phyloP scores from a whole-genome alignment of 2,113 vertebrate genomes.

The Melanerpes formicivorus region DNA sequence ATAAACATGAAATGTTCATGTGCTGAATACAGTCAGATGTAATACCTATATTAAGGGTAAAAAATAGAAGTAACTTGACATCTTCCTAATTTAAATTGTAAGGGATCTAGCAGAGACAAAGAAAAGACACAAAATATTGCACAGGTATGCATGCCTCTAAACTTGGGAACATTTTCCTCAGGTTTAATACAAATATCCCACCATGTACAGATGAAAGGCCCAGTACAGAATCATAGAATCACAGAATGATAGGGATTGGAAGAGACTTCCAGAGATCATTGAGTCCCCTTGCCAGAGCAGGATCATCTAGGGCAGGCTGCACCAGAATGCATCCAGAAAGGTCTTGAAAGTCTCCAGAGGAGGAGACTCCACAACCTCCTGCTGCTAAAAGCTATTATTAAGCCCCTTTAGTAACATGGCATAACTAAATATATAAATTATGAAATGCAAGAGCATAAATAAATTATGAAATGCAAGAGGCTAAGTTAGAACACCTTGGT shows the following conservation, averaged over 20 bases:
- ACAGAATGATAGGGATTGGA: too few species aligned
- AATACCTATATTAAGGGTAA: background rate
- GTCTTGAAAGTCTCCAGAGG: too few species aligned
- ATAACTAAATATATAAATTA: background rate
- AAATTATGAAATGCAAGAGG: background rate
- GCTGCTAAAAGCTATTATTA: background rate
- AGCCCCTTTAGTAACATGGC: background rate
- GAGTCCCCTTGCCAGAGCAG: too few species aligned
- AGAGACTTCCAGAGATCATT: too few species aligned
- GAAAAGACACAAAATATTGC: background rate
- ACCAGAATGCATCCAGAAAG: too few species aligned
- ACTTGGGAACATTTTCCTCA: background rate
- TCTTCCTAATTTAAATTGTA: background rate
- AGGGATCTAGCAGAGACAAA: background rate
- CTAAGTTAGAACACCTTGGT: background rate
- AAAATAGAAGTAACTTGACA: background rate
- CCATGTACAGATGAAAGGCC: background rate
- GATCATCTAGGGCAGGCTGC: too few species aligned
- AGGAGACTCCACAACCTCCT: too few species aligned
- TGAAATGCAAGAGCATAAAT: background rate
- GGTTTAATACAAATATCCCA: background rate
- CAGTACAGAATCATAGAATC: too few species aligned
- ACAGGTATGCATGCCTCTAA: background rate
- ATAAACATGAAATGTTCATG: background rate
- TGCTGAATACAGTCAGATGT: background rate